Evolutionary conservation across 2,888 invertebrate genomes (phyloP).

Genomic region (Lepas anatifera): DNA sequence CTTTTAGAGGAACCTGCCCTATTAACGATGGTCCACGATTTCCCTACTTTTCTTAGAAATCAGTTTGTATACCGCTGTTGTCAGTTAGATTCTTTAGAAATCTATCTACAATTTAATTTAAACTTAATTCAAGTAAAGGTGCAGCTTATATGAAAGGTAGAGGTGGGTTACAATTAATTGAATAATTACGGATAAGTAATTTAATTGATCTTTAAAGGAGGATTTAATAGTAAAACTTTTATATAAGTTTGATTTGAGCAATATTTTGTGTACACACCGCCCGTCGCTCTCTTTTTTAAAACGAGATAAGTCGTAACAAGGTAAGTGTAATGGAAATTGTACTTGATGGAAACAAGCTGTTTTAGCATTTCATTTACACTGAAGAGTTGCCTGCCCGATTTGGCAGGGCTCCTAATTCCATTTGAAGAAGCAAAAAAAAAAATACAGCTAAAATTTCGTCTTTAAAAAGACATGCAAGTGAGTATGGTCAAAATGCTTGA

Average conservation of each 20-base stretch:
- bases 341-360: slow-evolving; percentile 52
- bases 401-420: no score
- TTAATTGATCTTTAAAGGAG: slow-evolving; percentile 45
- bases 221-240: slow-evolving; percentile 26
- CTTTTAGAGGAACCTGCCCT: slow-evolving; percentile 55
- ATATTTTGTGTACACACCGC: slow-evolving; percentile 64
- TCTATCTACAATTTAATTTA: slow-evolving; percentile 32
- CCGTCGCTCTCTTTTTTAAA: slow-evolving; percentile 58
- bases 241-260: slow-evolving; percentile 46
- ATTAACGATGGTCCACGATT: slow-evolving; percentile 53
- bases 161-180: slow-evolving; percentile 53
- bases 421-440: no score
- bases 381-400: slow-evolving; percentile 26
- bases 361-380: slow-evolving; percentile 54
- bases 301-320: slow-evolving; percentile 70
- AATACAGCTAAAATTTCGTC: no score
- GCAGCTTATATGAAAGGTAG: slow-evolving; percentile 50
- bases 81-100: slow-evolving; percentile 37
- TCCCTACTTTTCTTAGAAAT: slow-evolving; percentile 39
- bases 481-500: no score
- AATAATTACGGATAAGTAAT: slow-evolving; percentile 37
- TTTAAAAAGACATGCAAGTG: no score
- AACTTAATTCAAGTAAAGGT: slow-evolving; percentile 56
- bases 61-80: slow-evolving; percentile 37
- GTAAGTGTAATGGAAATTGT: slow-evolving; percentile 63